Percentiles rank a stretch among this genome's conserved stretches.
Evolutionary conservation across 1,140 invertebrate genomes (phyloP).

Genomic region (Vanessa tameamea): DNA sequence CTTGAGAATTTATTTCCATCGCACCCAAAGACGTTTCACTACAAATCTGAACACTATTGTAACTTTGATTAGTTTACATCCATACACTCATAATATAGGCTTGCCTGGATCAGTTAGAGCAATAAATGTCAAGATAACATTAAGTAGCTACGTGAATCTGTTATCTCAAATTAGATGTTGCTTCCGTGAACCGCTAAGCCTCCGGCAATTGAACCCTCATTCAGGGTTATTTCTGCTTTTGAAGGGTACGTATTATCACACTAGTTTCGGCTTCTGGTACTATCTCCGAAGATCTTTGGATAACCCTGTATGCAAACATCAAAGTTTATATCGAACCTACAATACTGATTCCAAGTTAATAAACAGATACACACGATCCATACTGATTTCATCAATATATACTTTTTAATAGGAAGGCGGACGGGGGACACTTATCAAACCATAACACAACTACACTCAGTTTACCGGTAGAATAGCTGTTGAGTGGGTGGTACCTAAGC

Average conservation of each 20-base stretch:
- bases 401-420: too few relatives aligned
- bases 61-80: constrained; percentile 17
- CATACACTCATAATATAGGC: constrained; percentile 9
- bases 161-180: constrained; percentile 35
- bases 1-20: too few relatives aligned
- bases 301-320: not conserved
- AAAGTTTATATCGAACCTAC: too few relatives aligned
- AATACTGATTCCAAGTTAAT: too few relatives aligned
- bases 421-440: too few relatives aligned
- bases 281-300: constrained; percentile 9
- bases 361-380: too few relatives aligned
- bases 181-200: constrained; percentile 25
- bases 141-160: constrained; percentile 28
- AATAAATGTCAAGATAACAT: constrained; percentile 33
- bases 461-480: too few relatives aligned
- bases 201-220: constrained; percentile 33
- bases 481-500: too few relatives aligned
- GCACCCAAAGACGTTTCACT: too few relatives aligned
- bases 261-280: constrained; percentile 17
- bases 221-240: constrained; percentile 24
- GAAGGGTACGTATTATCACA: constrained; percentile 30
- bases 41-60: not conserved
- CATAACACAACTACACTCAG: too few relatives aligned
- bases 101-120: constrained; percentile 15
- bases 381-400: too few relatives aligned